Evolutionary conservation across 2,113 vertebrate species (phyloP).

Genomic region (Phaethornis superciliosus): DNA sequence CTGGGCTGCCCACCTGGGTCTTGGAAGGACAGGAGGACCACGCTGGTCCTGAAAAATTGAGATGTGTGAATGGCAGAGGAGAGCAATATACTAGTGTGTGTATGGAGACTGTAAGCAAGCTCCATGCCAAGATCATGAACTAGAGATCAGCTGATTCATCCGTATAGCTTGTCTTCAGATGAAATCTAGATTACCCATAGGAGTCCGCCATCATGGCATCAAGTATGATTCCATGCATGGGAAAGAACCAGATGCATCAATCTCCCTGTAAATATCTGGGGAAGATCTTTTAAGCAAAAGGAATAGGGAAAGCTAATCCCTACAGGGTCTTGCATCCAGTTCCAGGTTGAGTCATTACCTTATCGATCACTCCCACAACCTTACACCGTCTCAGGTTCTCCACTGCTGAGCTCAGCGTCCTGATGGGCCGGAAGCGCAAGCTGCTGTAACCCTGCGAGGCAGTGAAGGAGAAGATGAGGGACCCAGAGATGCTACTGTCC

Average conservation of each 20-base stretch:
- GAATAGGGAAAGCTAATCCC: background rate
- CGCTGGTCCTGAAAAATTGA: background rate
- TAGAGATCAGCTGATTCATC: background rate
- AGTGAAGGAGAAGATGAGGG: background rate
- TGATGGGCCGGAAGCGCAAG: slow-evolving; percentile 92
- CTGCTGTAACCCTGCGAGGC: slow-evolving; percentile 92
- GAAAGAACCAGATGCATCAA: background rate
- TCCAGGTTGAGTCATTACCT: slow-evolving; percentile 74
- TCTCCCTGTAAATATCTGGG: background rate
- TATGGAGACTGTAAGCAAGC: background rate
- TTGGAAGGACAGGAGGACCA: background rate
- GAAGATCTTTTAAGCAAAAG: background rate
- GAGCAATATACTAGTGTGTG: background rate
- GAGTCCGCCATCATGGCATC: background rate
- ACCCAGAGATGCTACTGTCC: background rate
- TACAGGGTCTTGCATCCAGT: background rate
- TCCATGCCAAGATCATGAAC: background rate
- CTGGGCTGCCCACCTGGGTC: background rate
- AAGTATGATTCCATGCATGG: background rate
- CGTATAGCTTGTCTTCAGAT: background rate
- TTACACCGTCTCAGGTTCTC: slow-evolving; percentile 92
- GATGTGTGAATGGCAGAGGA: background rate
- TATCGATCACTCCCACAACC: slow-evolving; percentile 90
- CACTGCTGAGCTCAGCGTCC: slow-evolving; percentile 91
- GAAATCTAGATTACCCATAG: background rate